phyloP scores from a whole-genome alignment of 2,797 vertebrate species.

The Girardinus metallicus region DNA sequence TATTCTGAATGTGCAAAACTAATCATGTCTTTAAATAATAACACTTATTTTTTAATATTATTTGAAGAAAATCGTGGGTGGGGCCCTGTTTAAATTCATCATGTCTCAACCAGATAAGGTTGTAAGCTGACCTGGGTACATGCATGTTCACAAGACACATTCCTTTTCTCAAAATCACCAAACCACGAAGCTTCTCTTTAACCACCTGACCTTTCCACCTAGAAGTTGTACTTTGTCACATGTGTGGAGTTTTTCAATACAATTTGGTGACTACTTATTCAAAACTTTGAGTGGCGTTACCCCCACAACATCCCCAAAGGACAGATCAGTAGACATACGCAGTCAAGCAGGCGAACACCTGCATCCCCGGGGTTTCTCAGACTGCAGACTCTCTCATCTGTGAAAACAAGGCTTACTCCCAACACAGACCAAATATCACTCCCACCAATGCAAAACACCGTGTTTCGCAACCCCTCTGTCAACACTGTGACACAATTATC shows the following conservation, averaged over 20 bases:
- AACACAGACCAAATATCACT: conserved; percentile 59
- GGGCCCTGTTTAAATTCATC: too few relatives aligned
- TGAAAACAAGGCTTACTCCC: conserved; percentile 69
- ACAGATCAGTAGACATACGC: conserved; percentile 36
- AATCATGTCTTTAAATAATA: not conserved
- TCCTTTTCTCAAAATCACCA: conserved; percentile 33
- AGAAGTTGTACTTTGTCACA: accelerated
- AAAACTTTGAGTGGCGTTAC: conserved; percentile 11
- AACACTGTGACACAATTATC: not conserved
- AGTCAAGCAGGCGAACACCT: conserved; percentile 68
- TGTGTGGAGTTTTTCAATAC: not conserved
- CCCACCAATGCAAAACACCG: conserved; percentile 53
- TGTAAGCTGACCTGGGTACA: not conserved
- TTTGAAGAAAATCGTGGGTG: too few relatives aligned
- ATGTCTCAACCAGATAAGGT: not conserved
- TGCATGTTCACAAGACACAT: not conserved
- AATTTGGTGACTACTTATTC: not conserved
- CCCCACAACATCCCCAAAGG: conserved; percentile 19
- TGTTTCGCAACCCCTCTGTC: conserved; percentile 57
- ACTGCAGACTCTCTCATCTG: conserved; percentile 70
- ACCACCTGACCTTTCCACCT: not conserved
- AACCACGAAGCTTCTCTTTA: conserved; percentile 26
- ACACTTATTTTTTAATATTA: not conserved
- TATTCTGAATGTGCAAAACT: not conserved
- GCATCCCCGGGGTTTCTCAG: conserved; percentile 75